phyloP scores from a whole-genome alignment of 1,140 invertebrate species.

The Oedothorax gibbosus region DNA sequence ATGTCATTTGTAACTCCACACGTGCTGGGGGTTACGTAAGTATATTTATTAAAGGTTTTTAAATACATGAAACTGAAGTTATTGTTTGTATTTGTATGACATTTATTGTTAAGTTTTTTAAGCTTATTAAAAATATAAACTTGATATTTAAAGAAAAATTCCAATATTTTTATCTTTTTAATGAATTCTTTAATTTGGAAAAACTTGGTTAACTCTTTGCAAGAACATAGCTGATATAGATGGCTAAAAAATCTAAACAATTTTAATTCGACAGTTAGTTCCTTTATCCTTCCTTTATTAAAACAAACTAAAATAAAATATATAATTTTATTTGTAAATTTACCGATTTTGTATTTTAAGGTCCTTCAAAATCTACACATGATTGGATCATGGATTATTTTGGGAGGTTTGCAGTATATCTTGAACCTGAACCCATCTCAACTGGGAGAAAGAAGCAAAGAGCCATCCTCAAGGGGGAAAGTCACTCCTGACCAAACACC shows the following conservation, averaged over 20 bases:
- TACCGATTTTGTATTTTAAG: constrained; percentile 67
- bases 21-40: constrained; percentile 87
- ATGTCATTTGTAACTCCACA: constrained; percentile 84
- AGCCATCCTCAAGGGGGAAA: constrained; percentile 70
- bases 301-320: too few species aligned
- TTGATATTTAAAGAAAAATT: not conserved
- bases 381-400: constrained; percentile 86
- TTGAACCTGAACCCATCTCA: constrained; percentile 66
- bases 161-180: not conserved
- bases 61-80: not conserved
- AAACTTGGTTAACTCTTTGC: too few species aligned
- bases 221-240: too few species aligned
- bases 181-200: not conserved
- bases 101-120: not conserved
- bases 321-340: too few species aligned
- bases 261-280: too few species aligned
- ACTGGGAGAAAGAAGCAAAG: constrained; percentile 65
- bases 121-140: not conserved
- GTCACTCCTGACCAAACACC: constrained; percentile 71
- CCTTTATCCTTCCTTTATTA: too few species aligned
- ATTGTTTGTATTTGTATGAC: too few species aligned
- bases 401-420: constrained; percentile 83
- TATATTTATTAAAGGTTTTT: constrained; percentile 58
- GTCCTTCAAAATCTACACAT: constrained; percentile 89
- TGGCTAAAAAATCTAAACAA: too few species aligned